Evolutionary conservation across 2,888 invertebrate genomes (phyloP), one percentile per base, ranked within the genome.

Genomic region (Cheiracanthium punctorium): DNA sequence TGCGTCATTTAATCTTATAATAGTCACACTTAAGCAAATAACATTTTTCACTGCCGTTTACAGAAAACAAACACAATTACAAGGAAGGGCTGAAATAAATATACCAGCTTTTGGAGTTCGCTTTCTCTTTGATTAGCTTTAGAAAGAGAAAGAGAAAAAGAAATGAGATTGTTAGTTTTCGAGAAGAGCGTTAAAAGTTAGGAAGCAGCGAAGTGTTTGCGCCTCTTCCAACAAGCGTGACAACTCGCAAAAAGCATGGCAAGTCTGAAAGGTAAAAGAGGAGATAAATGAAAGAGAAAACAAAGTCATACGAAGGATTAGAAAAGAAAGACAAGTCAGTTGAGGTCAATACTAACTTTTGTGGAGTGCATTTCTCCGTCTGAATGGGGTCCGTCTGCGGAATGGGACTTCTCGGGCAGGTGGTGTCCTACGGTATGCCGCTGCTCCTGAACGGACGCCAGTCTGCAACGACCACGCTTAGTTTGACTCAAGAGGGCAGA

Each of bases 401-500:
- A 88, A 58, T 80, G 72, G 48, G 89, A 88, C 86, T 89, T 89
- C 79, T 89, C 88, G 43, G 89, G 88, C 76, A 89, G 84, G 52
- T 95, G 95, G 89, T 94, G 93, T 82, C 86, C 88, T 72, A 84
- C 89, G 58, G 88, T 89, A 85, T 90, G 89, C 74, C 97, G 94
- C 92, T 98, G 97, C 92, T 98, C 98, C 93, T 98, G 98, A 58
- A 98, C 98, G 92, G 97, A 97, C 67, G 98, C 98, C 93, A 98
- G 94, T 92, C 98, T 88, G 79, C 48, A 82, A 86, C 58, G 84
- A 82, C 82, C 82, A 82, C 41, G 75, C 74, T 0, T 2, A 24
- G 1, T 48, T 30, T 79, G 33, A 74, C 74, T 75, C n/a, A 48
- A 33, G 37, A 37, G 58, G 20, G 65, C n/a, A 69, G 41, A 48